Base-by-base conservation (phyloP, 2,888 invertebrate genomes). In the Orchestes rusci region DNA sequence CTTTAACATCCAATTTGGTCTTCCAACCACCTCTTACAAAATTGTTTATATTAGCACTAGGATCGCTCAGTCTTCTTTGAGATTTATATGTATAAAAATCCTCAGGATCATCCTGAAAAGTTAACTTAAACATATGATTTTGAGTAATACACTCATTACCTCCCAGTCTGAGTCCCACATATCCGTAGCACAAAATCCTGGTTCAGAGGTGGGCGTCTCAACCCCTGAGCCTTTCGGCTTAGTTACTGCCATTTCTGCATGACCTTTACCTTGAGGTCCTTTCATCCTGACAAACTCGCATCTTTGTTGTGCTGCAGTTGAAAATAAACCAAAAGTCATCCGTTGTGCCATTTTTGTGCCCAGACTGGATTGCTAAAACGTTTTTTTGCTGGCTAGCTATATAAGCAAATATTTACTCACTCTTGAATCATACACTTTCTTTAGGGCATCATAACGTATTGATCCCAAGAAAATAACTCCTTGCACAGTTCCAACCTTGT, bases 271-370 rank as follows among this genome's bases (percentile, higher is more conserved):
- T 63, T 87, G 84, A 10, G 97, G 97, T 10, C 97, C 97, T 70
- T 95, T 88, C 94, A 99, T 94, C 48, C 94, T 79, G 36, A 99
- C 95, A 73, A 96, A 99, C 72, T 99, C 97, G 63, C 96, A 90
- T 43, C 96, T 79, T 67, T 90, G 88, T 39, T 82, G 79, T 39
- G 73, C 70, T 43, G 82, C 79, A 35, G 76, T 75, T 52, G 86
- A 87, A 64, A 90, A 86, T 51, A 91, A 76, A 0, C 94, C 94
- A 67, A 94, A 87, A 38, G 92, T 91, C 91, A 94, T 93, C 58
- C 91, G 78, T 72, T 94, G 92, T 28, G 93, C 93, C 77, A 94
- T 86, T 73, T 93, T 93, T 48, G 88, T 88, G 55, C 93, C 89
- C 51, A 94, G 70, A 60, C 93, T 94, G 7, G 93, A 88, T 91